These are phyloP conservation scores for Drosophila willistoni DNA, from an alignment of 1,140 invertebrate species.

Conservation along the genomic window DNA sequence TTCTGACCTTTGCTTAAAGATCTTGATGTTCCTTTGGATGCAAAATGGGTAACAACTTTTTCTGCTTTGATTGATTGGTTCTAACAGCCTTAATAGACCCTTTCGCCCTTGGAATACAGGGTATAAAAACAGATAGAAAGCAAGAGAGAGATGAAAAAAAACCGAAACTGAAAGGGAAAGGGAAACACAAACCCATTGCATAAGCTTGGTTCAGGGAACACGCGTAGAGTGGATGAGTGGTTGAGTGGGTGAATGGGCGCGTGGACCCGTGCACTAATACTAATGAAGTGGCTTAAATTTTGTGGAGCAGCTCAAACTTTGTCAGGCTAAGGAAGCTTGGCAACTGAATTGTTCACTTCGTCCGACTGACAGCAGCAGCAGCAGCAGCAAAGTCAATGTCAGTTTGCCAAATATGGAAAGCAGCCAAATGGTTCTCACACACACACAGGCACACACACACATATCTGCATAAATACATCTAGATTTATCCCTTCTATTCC, in stretches of 20 bases:
- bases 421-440: neutral
- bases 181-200: conserved; percentile 36
- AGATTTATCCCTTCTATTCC: conserved; percentile 3
- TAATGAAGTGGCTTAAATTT: conserved; percentile 60
- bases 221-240: conserved; percentile 23
- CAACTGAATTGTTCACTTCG: neutral
- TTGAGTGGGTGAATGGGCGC: conserved; percentile 14
- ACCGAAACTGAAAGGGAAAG: conserved; percentile 4
- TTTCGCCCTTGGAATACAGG: no score
- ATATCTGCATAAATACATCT: neutral
- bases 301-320: conserved; percentile 30
- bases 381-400: conserved; percentile 2
- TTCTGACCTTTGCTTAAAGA: no score
- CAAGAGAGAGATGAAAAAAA: conserved; percentile 4
- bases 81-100: no score
- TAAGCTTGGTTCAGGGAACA: conserved; percentile 32
- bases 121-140: no score
- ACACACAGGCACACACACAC: neutral
- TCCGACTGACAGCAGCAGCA: neutral
- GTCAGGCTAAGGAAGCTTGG: conserved; percentile 13
- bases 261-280: conserved; percentile 63
- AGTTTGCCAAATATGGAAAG: neutral
- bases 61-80: no score
- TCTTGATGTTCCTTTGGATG: no score
- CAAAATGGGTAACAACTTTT: no score